A percentile compares a stretch with the other conserved stretches of the same genome.
phyloP scores from a whole-genome alignment of 1,140 invertebrate species.

The Cyphomyrmex costatus region DNA sequence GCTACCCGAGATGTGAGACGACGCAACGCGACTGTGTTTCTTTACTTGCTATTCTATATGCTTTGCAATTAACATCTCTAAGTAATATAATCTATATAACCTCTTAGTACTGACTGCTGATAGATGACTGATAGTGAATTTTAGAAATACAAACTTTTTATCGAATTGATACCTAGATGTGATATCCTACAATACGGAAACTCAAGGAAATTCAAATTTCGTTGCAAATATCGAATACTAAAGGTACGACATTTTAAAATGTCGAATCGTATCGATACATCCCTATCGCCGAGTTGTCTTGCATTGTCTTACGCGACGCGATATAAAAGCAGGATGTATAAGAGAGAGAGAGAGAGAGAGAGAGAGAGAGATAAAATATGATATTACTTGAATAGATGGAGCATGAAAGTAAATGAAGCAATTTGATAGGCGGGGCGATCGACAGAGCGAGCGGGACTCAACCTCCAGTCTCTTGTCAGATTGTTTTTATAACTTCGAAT shows the following conservation, averaged over 20 bases:
- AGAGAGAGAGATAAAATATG: slow-evolving; percentile 8
- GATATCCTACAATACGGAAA: too few relatives aligned
- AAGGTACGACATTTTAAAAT: too few relatives aligned
- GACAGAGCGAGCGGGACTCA: slow-evolving; percentile 15
- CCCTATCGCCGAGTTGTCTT: slow-evolving; percentile 30
- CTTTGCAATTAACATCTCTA: slow-evolving; percentile 74
- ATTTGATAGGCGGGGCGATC: slow-evolving; percentile 16
- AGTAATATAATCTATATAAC: slow-evolving; percentile 22
- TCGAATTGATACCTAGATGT: too few relatives aligned
- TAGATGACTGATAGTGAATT: too few relatives aligned
- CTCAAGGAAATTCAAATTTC: too few relatives aligned
- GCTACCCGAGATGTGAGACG: neutral
- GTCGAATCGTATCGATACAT: too few relatives aligned
- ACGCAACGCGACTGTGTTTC: slow-evolving; percentile 31
- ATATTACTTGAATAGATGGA: slow-evolving; percentile 43
- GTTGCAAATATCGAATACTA: too few relatives aligned
- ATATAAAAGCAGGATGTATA: slow-evolving; percentile 26
- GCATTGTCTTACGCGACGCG: neutral
- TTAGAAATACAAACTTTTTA: too few relatives aligned
- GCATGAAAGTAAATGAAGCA: slow-evolving; percentile 48
- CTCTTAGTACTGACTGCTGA: too few relatives aligned
- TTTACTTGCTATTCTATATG: slow-evolving; percentile 49
- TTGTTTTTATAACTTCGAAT: neutral
- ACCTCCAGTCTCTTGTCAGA: slow-evolving; percentile 2
- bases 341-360: too few relatives aligned